Evolutionary conservation across 2,888 invertebrate species (phyloP).

Genomic region (Diogma glabrata): DNA sequence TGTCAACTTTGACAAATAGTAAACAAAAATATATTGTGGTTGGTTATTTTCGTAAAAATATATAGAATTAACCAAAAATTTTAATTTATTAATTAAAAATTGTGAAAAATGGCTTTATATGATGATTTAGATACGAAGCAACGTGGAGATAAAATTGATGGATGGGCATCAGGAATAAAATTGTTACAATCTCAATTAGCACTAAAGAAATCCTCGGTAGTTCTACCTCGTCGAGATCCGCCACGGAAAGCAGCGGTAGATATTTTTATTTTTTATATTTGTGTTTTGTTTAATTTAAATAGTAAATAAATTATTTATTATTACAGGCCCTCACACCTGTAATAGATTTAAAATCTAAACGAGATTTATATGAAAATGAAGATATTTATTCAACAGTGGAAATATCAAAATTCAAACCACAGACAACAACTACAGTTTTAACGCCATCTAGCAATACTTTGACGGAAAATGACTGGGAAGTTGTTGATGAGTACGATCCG

Average conservation of each 20-base stretch:
- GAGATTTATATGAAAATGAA: conserved; percentile 42
- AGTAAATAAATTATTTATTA: neutral
- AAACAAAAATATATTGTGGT: too few species aligned
- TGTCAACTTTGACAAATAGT: too few species aligned
- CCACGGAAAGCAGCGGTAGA: conserved; percentile 51
- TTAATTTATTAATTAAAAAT: too few species aligned
- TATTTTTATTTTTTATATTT: conserved; percentile 1
- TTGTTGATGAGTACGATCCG: conserved; percentile 95
- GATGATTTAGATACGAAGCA: conserved; percentile 83
- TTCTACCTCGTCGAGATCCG: conserved; percentile 68
- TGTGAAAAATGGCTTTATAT: conserved; percentile 65
- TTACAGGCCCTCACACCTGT: conserved; percentile 64
- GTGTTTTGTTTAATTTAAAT: neutral
- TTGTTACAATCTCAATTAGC: conserved; percentile 84
- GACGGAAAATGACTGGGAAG: conserved; percentile 74
- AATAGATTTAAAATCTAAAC: conserved; percentile 57
- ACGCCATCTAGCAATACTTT: conserved; percentile 26
- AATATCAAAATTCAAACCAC: conserved; percentile 11
- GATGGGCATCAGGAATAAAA: conserved; percentile 90
- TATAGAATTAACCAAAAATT: too few species aligned
- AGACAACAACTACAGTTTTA: conserved; percentile 17
- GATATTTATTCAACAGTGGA: conserved; percentile 29
- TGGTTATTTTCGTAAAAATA: too few species aligned
- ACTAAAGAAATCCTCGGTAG: conserved; percentile 73
- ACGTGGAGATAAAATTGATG: conserved; percentile 67